Percentiles rank a stretch among this genome's conserved stretches.
Conservation (phyloP, 2,797 vertebrate species). For the Bradypus variegatus region DNA sequence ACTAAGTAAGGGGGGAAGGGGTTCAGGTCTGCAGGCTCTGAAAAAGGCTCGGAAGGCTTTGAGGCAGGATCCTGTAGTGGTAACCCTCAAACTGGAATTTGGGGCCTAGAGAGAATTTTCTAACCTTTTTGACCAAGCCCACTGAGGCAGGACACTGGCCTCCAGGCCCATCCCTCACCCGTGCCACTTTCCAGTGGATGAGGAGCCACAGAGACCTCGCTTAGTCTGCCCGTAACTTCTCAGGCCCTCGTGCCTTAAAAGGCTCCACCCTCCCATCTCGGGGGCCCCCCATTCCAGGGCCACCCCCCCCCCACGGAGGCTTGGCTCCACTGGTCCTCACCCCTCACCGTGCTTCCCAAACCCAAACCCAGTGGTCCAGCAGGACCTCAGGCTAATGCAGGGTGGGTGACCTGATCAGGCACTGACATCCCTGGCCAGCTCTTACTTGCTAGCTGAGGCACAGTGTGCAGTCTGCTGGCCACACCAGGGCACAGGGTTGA, state of each 20-base stretch:
- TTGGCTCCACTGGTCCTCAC: background rate
- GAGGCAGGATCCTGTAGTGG: background rate
- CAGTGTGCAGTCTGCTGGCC: background rate
- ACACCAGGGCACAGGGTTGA: background rate
- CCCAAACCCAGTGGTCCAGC: background rate
- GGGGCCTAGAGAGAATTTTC: background rate
- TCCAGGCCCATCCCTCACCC: background rate
- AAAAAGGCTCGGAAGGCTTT: background rate
- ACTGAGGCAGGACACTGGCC: background rate
- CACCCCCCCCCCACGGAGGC: background rate
- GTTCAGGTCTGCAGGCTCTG: background rate
- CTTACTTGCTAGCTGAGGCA: background rate
- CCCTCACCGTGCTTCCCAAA: background rate
- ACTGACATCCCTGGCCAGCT: background rate
- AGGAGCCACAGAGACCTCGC: background rate
- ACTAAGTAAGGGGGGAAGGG: background rate
- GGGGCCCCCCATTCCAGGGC: background rate
- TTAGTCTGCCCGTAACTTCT: background rate
- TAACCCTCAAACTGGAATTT: background rate
- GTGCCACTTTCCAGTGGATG: background rate
- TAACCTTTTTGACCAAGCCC: background rate
- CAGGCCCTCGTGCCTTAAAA: background rate
- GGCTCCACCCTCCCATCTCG: background rate
- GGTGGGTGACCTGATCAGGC: background rate
- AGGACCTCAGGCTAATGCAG: background rate